Evolutionary conservation across 2,113 vertebrate genomes (phyloP).

Genomic region (Archilochus colubris): DNA sequence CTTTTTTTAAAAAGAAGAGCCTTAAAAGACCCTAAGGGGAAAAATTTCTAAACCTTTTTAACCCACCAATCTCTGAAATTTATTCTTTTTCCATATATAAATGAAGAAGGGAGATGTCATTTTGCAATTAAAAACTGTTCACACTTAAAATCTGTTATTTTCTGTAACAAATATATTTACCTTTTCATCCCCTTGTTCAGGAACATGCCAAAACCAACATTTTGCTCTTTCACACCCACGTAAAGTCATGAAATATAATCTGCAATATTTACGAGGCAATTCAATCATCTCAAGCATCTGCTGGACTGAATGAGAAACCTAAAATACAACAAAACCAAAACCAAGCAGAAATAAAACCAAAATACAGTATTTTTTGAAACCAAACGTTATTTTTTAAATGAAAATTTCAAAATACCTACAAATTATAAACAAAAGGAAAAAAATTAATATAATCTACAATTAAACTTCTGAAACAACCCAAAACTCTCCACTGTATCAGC

Average conservation of each 20-base stretch:
- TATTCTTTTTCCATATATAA: background rate
- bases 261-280: slow-evolving; percentile 84
- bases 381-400: background rate
- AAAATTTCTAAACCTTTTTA: background rate
- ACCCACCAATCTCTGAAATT: background rate
- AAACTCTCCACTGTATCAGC: background rate
- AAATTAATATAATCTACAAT: background rate
- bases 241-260: slow-evolving; percentile 84
- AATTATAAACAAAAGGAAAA: background rate
- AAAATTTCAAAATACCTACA: background rate
- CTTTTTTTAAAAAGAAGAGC: background rate
- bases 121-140: background rate
- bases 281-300: slow-evolving; percentile 59
- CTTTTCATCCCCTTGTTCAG: slow-evolving; percentile 85
- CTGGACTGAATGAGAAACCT: slow-evolving; percentile 64
- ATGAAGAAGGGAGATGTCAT: background rate
- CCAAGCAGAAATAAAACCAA: background rate
- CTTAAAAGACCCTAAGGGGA: background rate
- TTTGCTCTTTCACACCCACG: slow-evolving; percentile 76
- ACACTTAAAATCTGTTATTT: background rate
- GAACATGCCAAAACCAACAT: slow-evolving; percentile 86
- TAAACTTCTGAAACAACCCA: background rate
- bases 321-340: slow-evolving; percentile 8
- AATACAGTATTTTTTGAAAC: background rate
- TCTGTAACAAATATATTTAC: slow-evolving; percentile 67